Evolutionary conservation across 2,888 invertebrate species (phyloP).

Genomic region (Thumatha senex): DNA sequence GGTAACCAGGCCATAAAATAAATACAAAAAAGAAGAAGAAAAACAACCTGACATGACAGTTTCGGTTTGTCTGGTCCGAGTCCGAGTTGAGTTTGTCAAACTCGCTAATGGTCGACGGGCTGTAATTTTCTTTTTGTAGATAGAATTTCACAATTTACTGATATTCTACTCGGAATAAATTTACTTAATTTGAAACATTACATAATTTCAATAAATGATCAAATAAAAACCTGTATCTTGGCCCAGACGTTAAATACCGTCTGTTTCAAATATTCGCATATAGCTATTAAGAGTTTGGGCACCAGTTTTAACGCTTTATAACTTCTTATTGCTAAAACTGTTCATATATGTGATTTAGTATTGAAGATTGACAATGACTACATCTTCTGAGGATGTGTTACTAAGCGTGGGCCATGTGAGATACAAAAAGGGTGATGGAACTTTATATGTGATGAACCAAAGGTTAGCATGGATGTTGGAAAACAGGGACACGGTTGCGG

Average conservation of each 20-base stretch:
- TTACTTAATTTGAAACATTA: conserved; percentile 21
- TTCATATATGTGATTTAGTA: conserved; percentile 21
- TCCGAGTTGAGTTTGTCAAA: too few relatives aligned
- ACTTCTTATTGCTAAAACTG: conserved; percentile 37
- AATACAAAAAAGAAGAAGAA: conserved; percentile 12
- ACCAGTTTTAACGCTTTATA: conserved; percentile 37
- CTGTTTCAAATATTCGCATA: conserved; percentile 23
- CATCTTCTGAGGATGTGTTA: conserved; percentile 97
- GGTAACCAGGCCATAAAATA: neutral
- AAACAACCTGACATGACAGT: conserved; percentile 41
- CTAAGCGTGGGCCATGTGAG: conserved; percentile 96
- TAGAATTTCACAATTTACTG: conserved; percentile 53
- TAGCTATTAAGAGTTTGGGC: conserved; percentile 33
- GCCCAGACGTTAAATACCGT: conserved; percentile 17
- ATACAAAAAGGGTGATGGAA: conserved; percentile 98
- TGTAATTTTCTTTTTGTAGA: conserved; percentile 63
- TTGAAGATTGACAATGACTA: conserved; percentile 85
- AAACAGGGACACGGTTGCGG: conserved; percentile 94
- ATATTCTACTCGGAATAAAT: conserved; percentile 45
- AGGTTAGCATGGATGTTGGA: conserved; percentile 98
- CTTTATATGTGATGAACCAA: conserved; percentile 97
- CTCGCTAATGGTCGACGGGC: conserved; percentile 65
- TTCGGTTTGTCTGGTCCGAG: conserved; percentile 61
- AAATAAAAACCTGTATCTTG: conserved; percentile 6
- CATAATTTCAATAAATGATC: conserved; percentile 18